phyloP scores from a whole-genome alignment of 2,113 vertebrate species.

The Periophthalmus modestus region DNA sequence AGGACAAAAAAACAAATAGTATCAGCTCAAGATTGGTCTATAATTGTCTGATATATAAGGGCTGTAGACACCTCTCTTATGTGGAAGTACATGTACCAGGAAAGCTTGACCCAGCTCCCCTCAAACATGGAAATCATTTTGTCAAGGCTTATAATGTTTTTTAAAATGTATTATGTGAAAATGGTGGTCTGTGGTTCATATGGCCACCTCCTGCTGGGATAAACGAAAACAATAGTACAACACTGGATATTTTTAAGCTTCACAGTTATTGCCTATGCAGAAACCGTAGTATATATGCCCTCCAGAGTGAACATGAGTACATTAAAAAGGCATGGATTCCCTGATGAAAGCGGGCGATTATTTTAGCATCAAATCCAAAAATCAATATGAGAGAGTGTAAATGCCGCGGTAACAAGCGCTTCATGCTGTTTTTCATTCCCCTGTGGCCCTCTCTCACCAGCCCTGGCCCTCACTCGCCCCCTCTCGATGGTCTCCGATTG shows the following conservation, averaged over 20 bases:
- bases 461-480: slow-evolving; percentile 5
- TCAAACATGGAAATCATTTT: no score
- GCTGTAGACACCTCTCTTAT: no score
- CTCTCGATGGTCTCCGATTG: slow-evolving; percentile 22
- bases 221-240: neutral
- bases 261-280: neutral
- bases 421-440: slow-evolving; percentile 19
- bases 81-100: no score
- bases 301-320: neutral
- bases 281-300: slow-evolving; percentile 1
- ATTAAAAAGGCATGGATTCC: slow-evolving; percentile 7
- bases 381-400: slow-evolving; percentile 20
- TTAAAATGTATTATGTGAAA: no score
- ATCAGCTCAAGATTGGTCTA: no score
- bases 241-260: no score
- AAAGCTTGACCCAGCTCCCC: no score
- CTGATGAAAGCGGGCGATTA: slow-evolving; percentile 1
- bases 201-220: neutral
- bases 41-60: no score
- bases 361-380: slow-evolving; percentile 16
- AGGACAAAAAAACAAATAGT: no score
- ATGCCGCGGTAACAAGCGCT: slow-evolving; percentile 15
- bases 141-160: no score
- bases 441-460: slow-evolving; percentile 16
- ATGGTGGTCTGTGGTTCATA: neutral